phyloP scores from a whole-genome alignment of 2,888 invertebrate genomes.

The Lampropteryx suffumata region DNA sequence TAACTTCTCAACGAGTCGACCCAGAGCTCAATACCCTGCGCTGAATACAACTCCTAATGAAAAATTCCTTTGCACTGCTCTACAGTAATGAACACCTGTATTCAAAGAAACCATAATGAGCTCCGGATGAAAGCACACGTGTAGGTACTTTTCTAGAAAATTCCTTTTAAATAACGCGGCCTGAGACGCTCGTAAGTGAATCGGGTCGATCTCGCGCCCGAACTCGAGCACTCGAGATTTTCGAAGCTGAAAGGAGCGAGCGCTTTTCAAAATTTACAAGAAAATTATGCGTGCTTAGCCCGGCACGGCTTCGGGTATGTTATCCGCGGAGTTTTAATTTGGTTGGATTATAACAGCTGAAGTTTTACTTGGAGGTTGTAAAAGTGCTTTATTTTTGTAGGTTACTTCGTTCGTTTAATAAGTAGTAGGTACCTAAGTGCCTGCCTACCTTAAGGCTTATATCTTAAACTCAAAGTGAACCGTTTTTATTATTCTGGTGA shows the following conservation, averaged over 20 bases:
- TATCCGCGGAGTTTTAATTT: slow-evolving; percentile 13
- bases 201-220: slow-evolving; percentile 40
- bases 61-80: slow-evolving; percentile 67
- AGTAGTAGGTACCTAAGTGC: too few relatives aligned
- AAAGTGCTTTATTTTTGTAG: neutral
- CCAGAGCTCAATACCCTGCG: slow-evolving; percentile 32
- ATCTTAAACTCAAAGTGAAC: too few relatives aligned
- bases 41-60: slow-evolving; percentile 68
- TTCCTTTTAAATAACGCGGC: slow-evolving; percentile 50
- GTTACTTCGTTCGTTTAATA: too few relatives aligned
- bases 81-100: slow-evolving; percentile 43
- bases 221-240: slow-evolving; percentile 15
- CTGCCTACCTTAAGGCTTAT: too few relatives aligned
- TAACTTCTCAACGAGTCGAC: slow-evolving; percentile 18
- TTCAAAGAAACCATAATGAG: slow-evolving; percentile 46
- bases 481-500: too few relatives aligned
- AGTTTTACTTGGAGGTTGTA: neutral
- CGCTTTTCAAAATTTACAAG: slow-evolving; percentile 26
- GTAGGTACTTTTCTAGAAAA: slow-evolving; percentile 35
- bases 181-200: slow-evolving; percentile 52
- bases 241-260: slow-evolving; percentile 20
- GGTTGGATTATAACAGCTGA: neutral
- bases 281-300: slow-evolving; percentile 28
- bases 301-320: neutral
- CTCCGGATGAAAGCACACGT: slow-evolving; percentile 36